Conservation (phyloP, 2,797 vertebrate genomes). For the Lindbergichthys nudifrons region DNA sequence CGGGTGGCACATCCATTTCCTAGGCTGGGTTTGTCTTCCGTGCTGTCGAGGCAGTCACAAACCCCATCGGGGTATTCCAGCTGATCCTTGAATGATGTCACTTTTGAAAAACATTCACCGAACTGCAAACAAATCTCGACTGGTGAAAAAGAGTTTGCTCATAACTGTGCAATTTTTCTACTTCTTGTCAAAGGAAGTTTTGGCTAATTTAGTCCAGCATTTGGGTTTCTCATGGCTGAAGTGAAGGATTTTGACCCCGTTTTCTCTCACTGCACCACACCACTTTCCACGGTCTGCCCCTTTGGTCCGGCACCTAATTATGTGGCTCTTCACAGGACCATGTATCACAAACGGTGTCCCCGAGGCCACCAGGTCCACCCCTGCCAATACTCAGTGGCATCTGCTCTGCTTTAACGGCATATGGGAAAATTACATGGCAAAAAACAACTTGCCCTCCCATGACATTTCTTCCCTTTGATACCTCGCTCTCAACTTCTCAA, state of each 20-base stretch:
- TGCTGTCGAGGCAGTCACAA: constrained; percentile 71
- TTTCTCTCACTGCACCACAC: constrained; percentile 36
- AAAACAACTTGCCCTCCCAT: constrained; percentile 68
- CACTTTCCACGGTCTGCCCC: constrained; percentile 39
- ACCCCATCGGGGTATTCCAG: constrained; percentile 66
- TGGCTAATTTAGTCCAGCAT: constrained; percentile 50
- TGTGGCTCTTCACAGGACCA: constrained; percentile 53
- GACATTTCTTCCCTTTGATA: constrained; percentile 74
- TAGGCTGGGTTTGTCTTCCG: constrained; percentile 67
- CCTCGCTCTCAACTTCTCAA: constrained; percentile 58
- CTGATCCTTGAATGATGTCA: constrained; percentile 71
- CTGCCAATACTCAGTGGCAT: constrained; percentile 69
- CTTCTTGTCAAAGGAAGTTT: constrained; percentile 42
- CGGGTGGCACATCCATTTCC: constrained; percentile 79
- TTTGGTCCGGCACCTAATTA: constrained; percentile 63
- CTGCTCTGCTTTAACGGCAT: constrained; percentile 70
- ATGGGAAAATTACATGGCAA: constrained; percentile 70
- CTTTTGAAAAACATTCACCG: constrained; percentile 58
- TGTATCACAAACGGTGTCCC: constrained; percentile 59
- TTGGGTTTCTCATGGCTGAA: constrained; percentile 47
- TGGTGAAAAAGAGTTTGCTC: constrained; percentile 36
- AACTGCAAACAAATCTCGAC: constrained; percentile 66
- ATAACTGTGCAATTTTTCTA: constrained; percentile 41
- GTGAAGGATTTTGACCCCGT: constrained; percentile 50
- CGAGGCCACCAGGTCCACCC: constrained; percentile 46